Evolutionary conservation across 2,888 invertebrate genomes (phyloP).

Genomic region (Tenodera sinensis): DNA sequence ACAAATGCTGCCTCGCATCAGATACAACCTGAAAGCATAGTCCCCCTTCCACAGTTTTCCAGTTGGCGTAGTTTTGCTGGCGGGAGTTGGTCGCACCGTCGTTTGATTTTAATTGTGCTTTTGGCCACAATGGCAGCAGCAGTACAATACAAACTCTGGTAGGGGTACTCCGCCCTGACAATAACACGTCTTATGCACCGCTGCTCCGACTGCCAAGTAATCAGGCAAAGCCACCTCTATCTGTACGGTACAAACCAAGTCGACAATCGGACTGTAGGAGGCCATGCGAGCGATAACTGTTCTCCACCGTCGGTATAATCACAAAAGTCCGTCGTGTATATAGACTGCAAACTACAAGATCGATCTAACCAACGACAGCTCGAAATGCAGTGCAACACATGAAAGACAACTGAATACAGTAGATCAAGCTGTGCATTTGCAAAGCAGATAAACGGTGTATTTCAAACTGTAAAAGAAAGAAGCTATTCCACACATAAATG

Average conservation of each 20-base stretch:
- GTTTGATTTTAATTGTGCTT: constrained; percentile 14
- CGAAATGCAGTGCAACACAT: too few relatives aligned
- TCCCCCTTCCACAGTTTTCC: neutral
- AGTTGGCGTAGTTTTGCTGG: neutral
- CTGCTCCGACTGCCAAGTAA: constrained; percentile 8
- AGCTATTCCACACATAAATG: too few relatives aligned
- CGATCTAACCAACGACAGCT: too few relatives aligned
- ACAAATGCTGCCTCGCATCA: neutral
- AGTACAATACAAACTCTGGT: constrained; percentile 2
- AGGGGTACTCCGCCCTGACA: neutral
- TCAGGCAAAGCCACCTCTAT: neutral
- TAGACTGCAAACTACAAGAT: too few relatives aligned
- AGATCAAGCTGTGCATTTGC: too few relatives aligned
- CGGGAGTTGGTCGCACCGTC: neutral
- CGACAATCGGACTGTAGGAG: constrained; percentile 12
- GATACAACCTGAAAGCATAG: neutral
- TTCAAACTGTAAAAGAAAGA: too few relatives aligned
- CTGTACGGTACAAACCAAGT: neutral
- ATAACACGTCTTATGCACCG: constrained; percentile 2
- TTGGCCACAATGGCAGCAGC: neutral
- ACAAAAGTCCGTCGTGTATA: neutral
- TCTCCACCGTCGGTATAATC: neutral
- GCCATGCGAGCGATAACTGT: neutral
- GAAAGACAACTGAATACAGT: too few relatives aligned
- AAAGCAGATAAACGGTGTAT: too few relatives aligned